Evolutionary conservation across 2,888 invertebrate genomes (phyloP).

Genomic region (Oligia latruncula): DNA sequence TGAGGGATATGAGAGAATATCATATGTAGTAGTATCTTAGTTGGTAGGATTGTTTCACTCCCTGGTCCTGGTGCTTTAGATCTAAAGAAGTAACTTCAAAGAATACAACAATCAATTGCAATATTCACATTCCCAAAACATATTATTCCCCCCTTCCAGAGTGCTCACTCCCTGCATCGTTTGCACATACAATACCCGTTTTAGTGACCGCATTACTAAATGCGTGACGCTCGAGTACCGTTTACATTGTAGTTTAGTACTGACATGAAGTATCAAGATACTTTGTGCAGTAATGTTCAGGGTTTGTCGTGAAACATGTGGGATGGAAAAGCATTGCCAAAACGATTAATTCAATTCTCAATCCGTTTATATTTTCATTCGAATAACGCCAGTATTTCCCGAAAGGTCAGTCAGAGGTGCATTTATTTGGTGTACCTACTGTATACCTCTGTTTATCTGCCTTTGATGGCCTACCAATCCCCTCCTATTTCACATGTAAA

Average conservation of each 20-base stretch:
- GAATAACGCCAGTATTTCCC: background rate
- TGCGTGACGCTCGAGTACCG: slow-evolving; percentile 2
- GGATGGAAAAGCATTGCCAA: slow-evolving; percentile 2
- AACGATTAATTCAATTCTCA: background rate
- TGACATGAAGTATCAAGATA: slow-evolving; percentile 18
- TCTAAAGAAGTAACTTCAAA: background rate
- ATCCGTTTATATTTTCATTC: slow-evolving; percentile 11
- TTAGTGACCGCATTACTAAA: slow-evolving; percentile 38
- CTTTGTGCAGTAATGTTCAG: slow-evolving; percentile 18
- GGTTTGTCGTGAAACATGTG: slow-evolving; percentile 18
- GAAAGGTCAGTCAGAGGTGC: background rate
- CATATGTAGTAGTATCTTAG: no score
- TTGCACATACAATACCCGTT: slow-evolving; percentile 21
- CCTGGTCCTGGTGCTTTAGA: no score
- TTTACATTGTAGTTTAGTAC: slow-evolving; percentile 52
- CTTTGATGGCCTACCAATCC: background rate
- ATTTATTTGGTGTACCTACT: no score
- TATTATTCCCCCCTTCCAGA: slow-evolving; percentile 26
- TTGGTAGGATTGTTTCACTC: background rate
- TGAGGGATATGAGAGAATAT: no score
- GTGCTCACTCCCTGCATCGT: background rate
- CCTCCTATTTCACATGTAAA: background rate
- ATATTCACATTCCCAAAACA: slow-evolving; percentile 6
- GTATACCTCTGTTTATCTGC: background rate
- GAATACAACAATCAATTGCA: background rate